Base-by-base conservation (phyloP, 1,140 invertebrate genomes). In the Augochlora pura region DNA sequence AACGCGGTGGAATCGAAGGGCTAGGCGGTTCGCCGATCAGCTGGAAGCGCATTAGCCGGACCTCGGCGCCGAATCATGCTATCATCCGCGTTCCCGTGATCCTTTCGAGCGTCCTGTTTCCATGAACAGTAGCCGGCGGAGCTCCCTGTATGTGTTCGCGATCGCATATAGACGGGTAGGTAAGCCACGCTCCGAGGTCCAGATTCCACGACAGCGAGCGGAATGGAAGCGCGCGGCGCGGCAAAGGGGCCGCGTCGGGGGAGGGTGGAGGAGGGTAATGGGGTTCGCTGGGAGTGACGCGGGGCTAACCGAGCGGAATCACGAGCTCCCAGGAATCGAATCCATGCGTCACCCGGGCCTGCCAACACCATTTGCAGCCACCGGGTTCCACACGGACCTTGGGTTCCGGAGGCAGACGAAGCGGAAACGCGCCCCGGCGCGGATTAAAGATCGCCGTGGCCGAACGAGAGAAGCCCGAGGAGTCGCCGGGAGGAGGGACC, bases 321-420 rank as follows among this genome's bases (percentile, higher is more conserved):
- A 93, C 91, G 91, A 93, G 91, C 91, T 92, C 89, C 90, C 89
- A 92, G 91, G 89, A 93, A 93, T 93, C 92, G 92, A 93, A 92
- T 92, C 92, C 91, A 93, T 93, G 92, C 91, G 91, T 93, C 92
- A 93, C 91, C 90, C 91, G 77, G 80, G 89, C 86, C 92, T 93
- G 92, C 92, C 92, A 93, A 92, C 92, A 92, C 92, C 92, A 93
- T 92, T 91, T 92, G 89, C 90, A 91, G 82, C 88, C 88, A 86
- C 86, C 90, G 88, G 91, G 85, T 89, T 87, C 69, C 83, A 83
- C 83, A 83, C 68, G 49, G 85, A 71, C 82, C 74, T 82, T 79
- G 84, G 79, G 81, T 77, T 86, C 74, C 72, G 82, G 71, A 59
- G 64, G 80, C 80, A 68, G 84, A 69, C 76, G 64, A 46, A 74